Conservation (phyloP, 2,113 vertebrate species). For the Lepidothrix coronata region DNA sequence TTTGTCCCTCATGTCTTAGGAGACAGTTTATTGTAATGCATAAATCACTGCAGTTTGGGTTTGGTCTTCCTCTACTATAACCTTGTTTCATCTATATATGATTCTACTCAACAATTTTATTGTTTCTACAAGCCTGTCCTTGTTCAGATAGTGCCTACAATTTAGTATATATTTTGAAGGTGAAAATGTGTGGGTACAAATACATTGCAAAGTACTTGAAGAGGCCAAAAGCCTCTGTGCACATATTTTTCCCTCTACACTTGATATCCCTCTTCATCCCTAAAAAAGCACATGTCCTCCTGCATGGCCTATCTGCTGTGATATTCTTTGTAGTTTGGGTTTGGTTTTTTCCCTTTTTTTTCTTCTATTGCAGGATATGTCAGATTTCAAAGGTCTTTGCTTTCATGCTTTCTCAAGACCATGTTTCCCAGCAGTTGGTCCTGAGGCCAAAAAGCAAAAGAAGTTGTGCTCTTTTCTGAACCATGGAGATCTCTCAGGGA, state of each 20-base stretch:
- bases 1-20: not conserved
- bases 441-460: not conserved
- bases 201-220: not conserved
- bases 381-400: slow-evolving; percentile 9
- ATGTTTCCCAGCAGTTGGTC: not conserved
- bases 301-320: not conserved
- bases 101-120: not conserved
- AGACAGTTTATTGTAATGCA: not conserved
- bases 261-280: not conserved
- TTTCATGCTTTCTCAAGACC: not conserved
- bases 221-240: not conserved
- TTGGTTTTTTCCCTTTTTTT: not conserved
- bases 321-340: not conserved
- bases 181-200: not conserved
- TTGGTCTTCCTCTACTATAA: not conserved
- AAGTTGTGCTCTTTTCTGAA: not conserved
- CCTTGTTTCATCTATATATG: not conserved
- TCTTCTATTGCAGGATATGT: not conserved
- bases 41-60: not conserved
- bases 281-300: not conserved
- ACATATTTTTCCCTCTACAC: accelerated
- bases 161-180: not conserved
- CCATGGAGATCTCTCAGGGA: not conserved
- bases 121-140: not conserved
- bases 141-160: not conserved